These are phyloP conservation scores for Rhynchophorus ferrugineus DNA, from an alignment of 1,140 invertebrate species.

Conservation along the genomic window DNA sequence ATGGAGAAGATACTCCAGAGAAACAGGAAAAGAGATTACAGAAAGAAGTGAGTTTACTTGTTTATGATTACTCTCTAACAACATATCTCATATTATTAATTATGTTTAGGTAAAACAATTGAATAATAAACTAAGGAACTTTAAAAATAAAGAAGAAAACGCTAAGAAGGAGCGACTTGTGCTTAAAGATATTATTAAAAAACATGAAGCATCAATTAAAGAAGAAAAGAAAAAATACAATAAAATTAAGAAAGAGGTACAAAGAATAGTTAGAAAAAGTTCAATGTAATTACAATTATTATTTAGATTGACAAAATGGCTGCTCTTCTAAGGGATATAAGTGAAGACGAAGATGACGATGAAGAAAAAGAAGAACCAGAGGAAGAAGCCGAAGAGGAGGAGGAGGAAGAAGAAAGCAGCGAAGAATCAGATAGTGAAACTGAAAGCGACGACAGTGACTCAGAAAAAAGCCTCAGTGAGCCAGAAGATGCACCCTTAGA, in stretches of 20 bases:
- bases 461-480: conserved; percentile 51
- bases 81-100: neutral
- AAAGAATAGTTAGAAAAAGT: neutral
- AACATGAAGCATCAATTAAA: conserved; percentile 65
- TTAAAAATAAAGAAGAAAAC: conserved; percentile 69
- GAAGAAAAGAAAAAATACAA: conserved; percentile 70
- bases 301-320: conserved; percentile 81
- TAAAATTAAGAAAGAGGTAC: conserved; percentile 73
- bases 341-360: conserved; percentile 65
- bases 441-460: conserved; percentile 51
- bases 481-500: conserved; percentile 56
- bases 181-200: conserved; percentile 71
- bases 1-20: conserved; percentile 65
- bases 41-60: conserved; percentile 47
- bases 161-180: conserved; percentile 69
- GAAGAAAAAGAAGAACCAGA: conserved; percentile 55
- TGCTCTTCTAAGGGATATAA: conserved; percentile 68
- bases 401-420: conserved; percentile 52
- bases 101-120: conserved; percentile 49
- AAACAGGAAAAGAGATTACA: conserved; percentile 49
- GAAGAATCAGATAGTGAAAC: conserved; percentile 54
- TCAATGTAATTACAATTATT: neutral
- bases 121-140: conserved; percentile 65
- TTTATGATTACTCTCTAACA: neutral
- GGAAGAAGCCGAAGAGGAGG: conserved; percentile 51